Percentiles rank a stretch among this genome's conserved stretches.
Evolutionary conservation across 2,113 vertebrate genomes (phyloP).

Genomic region (Oreochromis spilurus): DNA sequence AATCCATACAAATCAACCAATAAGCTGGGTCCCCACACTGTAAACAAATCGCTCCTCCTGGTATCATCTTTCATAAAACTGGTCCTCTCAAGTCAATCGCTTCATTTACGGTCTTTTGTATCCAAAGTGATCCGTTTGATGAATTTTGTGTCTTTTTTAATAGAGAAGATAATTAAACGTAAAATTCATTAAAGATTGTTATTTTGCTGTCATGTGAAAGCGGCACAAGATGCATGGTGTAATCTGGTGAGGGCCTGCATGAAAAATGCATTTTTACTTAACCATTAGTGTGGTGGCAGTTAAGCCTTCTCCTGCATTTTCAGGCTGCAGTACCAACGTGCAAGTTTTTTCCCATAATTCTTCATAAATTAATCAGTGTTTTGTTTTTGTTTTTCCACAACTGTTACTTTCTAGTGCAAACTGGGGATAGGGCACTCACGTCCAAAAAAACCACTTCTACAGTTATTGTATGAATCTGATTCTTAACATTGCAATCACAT

Average conservation of each 20-base stretch:
- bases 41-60: neutral
- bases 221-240: constrained; percentile 16
- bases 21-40: neutral
- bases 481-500: neutral
- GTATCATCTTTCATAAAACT: neutral
- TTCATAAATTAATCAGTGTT: neutral
- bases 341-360: neutral
- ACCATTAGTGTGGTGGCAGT: neutral
- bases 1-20: neutral
- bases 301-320: neutral
- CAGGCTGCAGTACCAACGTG: neutral
- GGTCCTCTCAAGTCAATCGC: neutral
- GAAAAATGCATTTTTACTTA: neutral
- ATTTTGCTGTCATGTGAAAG: constrained; percentile 28
- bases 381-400: neutral
- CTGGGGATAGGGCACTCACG: neutral
- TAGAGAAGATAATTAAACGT: constrained; percentile 20
- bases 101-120: constrained; percentile 9
- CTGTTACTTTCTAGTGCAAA: neutral
- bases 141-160: constrained; percentile 11
- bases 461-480: neutral
- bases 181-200: constrained; percentile 29
- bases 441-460: neutral
- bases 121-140: neutral
- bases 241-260: neutral